Base-by-base conservation (phyloP, 2,113 vertebrate species). In the Toxotes jaculatrix region DNA sequence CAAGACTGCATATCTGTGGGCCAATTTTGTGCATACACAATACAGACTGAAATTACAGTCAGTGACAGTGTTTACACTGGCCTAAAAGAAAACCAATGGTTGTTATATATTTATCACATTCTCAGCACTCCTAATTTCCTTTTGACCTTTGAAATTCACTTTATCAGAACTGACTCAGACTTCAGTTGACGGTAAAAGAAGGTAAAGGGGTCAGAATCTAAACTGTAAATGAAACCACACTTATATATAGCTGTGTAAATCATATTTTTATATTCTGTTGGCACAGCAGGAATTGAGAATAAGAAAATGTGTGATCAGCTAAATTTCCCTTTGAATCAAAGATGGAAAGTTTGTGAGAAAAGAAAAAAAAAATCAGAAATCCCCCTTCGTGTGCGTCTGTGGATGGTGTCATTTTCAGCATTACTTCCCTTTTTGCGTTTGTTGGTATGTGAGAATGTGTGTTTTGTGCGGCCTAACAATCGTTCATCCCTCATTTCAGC, bases 401-500 rank as follows among this genome's bases (percentile, higher is more conserved):
- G 2, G 9, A 32, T n/a, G 11, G 17, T 1, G 1, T 8, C 4
- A 59, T 27, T 57, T 73, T 67, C 34, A 74, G 42, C 47, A 34
- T 67, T 19, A 84, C 68, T 79, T 86, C 79, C 12, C 17, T 51
- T 0, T 10, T 36, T 42, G 11, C 31, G 13, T 45, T 38, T 60
- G 1, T 61, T 67, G 7, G 0, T 38, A 7, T 64, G 12, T 11
- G 19, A 4, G 17, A 10, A 49, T 82, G 53, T 61, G 65, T 59
- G 34, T 67, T 74, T 61, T 61, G 47, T 63, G 7, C 3, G 36
- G 4, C 60, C 59, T 8, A 56, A 78, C 62, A 69, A 74, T 85
- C 47, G 77, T 86, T 85, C 60, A 68, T 72, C 64, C 64, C 79
- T 61, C 40, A 61, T 51, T 70, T 84, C 43, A 79, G 56, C 86